Base-by-base conservation (phyloP, 2,888 invertebrate species). In the Drosophila anomelani region DNA sequence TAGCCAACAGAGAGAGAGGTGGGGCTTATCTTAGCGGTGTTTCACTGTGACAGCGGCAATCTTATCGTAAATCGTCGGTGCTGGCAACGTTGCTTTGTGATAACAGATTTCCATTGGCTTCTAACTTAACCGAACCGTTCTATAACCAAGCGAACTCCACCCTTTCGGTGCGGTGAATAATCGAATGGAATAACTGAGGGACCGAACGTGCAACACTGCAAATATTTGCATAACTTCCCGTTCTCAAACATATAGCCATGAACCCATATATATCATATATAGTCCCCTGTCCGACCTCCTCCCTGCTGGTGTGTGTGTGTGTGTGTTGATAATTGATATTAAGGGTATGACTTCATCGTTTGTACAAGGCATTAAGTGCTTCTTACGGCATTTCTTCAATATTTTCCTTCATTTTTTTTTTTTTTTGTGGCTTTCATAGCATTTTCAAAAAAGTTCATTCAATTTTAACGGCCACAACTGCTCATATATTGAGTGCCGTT, bases 291-390 rank as follows among this genome's bases (percentile, higher is more conserved):
- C 38, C 0, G 41, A 36, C 38, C 63, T 56, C 73, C 23, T 57
- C 49, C 36, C 43, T 1, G 44, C 1, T 23, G 9, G 44, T 56
- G 17, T 49, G 44, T 32, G 20, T 1, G 44, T 8, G 44, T 55
- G 23, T 49, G 44, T 36, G 29, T 34, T 23, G 75, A 51, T 59
- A 79, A 85, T 80, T 79, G 80, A 81, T 76, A 76, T 72, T 58
- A 59, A 54, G 64, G 39, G 60, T 67, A 71, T 85, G 81, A 81
- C 85, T 85, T 81, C 85, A 81, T 81, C 80, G 57, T 60, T 76
- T 79, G 72, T 62, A 51, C 68, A 73, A 76, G 69, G 55, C 72
- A 63, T 75, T 74, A 56, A 72, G 57, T 49, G 55, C 32, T 66
- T 66, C 34, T 32, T 34, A 20, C 34, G 36, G 47, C 23, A 54